Evolutionary conservation across 2,797 vertebrate genomes (phyloP).

Genomic region (Hybognathus amarus): DNA sequence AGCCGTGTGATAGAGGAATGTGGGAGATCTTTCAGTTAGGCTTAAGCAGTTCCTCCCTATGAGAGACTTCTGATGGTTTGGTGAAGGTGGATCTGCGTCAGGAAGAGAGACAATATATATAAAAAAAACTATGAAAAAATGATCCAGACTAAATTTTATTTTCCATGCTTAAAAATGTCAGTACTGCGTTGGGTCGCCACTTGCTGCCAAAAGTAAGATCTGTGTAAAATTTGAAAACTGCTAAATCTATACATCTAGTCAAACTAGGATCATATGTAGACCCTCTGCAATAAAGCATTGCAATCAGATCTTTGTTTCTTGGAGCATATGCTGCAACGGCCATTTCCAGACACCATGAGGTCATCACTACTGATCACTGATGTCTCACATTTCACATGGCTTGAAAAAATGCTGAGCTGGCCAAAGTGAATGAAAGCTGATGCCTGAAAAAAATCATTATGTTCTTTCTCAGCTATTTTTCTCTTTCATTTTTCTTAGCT

Average conservation of each 20-base stretch:
- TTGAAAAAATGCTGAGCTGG: conserved; percentile 40
- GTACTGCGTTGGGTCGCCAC: not conserved
- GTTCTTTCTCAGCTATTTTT: not conserved
- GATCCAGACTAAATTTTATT: not conserved
- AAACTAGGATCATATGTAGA: not conserved
- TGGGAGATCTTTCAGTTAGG: conserved; percentile 75
- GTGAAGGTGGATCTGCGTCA: conserved; percentile 67
- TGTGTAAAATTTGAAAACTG: not conserved
- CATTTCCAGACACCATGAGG: conserved; percentile 8
- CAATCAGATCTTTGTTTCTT: conserved; percentile 14
- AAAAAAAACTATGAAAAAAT: not conserved
- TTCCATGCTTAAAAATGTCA: not conserved
- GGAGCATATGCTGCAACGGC: conserved; percentile 20
- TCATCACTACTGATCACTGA: conserved; percentile 34
- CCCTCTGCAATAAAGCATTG: conserved; percentile 5
- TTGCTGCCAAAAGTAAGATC: not conserved
- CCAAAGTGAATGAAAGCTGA: conserved; percentile 12
- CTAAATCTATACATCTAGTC: conserved; percentile 4
- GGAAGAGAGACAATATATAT: conserved; percentile 51
- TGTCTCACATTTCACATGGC: conserved; percentile 41
- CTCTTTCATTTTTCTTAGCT: not conserved
- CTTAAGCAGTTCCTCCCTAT: conserved; percentile 69
- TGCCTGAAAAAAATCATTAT: conserved; percentile 36
- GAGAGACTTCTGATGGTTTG: conserved; percentile 68
- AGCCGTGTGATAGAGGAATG: conserved; percentile 77